Evolutionary conservation across 2,888 invertebrate genomes (phyloP).

Genomic region (Acleris emargana): DNA sequence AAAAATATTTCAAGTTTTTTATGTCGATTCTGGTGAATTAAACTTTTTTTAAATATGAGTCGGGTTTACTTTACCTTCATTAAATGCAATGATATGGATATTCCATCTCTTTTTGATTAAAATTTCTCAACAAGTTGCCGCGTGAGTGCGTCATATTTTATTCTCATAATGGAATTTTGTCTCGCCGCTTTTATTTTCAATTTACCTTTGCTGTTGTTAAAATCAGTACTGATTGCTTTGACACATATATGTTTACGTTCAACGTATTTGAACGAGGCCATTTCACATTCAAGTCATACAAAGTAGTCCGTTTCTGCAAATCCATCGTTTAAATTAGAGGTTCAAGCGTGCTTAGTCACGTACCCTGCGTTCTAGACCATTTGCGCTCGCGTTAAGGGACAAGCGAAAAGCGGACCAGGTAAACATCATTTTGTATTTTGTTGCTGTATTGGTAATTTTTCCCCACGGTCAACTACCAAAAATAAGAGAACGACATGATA

Average conservation of each 20-base stretch:
- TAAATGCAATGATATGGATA: conserved; percentile 78
- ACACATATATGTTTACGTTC: conserved; percentile 49
- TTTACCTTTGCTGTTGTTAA: conserved; percentile 18
- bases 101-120: conserved; percentile 64
- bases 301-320: conserved; percentile 58
- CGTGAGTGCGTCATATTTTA: conserved; percentile 49
- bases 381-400: conserved; percentile 33
- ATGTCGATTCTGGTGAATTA: conserved; percentile 53
- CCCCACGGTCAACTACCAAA: too few relatives aligned
- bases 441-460: neutral
- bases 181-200: conserved; percentile 32
- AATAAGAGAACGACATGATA: too few relatives aligned
- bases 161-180: conserved; percentile 59
- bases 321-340: conserved; percentile 66
- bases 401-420: conserved; percentile 18
- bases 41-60: conserved; percentile 59
- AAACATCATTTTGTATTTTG: neutral
- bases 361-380: conserved; percentile 55
- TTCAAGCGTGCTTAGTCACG: conserved; percentile 65
- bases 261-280: conserved; percentile 42
- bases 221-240: conserved; percentile 39
- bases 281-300: conserved; percentile 51
- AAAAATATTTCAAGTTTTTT: conserved; percentile 55
- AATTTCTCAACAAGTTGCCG: conserved; percentile 46
- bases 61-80: conserved; percentile 65